Evolutionary conservation across 2,888 invertebrate genomes (phyloP).

Genomic region (Oligia fasciuncula): DNA sequence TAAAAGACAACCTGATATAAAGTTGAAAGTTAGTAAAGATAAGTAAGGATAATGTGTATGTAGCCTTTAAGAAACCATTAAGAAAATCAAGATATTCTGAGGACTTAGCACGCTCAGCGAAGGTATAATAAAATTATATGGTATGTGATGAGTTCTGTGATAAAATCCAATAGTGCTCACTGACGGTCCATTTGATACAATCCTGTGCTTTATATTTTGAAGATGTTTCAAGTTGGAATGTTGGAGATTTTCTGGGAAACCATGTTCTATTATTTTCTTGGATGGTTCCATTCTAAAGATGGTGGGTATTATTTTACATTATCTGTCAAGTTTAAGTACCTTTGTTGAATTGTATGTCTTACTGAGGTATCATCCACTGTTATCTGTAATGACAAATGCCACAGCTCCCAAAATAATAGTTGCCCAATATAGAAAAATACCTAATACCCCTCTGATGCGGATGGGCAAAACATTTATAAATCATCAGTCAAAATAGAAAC

Average conservation of each 20-base stretch:
- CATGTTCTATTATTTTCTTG: constrained; percentile 13
- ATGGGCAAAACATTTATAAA: neutral
- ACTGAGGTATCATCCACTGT: neutral
- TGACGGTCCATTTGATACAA: constrained; percentile 51
- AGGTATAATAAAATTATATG: constrained; percentile 63
- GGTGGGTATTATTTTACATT: neutral
- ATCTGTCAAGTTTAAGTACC: neutral
- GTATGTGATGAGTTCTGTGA: constrained; percentile 56
- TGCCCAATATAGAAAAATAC: no score
- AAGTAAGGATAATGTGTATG: constrained; percentile 47
- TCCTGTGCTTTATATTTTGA: constrained; percentile 51
- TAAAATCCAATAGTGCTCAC: constrained; percentile 54
- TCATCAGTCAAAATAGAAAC: neutral
- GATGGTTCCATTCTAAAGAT: neutral
- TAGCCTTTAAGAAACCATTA: constrained; percentile 61
- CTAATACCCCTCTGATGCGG: neutral
- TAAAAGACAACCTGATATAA: neutral
- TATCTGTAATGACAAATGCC: neutral
- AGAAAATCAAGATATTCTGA: constrained; percentile 61
- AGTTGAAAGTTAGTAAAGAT: constrained; percentile 44
- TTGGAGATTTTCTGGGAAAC: constrained; percentile 9
- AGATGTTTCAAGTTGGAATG: constrained; percentile 32
- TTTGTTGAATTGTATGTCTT: neutral
- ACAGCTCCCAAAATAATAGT: neutral
- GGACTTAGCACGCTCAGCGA: constrained; percentile 47